Conservation (phyloP, 2,888 invertebrate genomes). For the Drosophila algonquin region DNA sequence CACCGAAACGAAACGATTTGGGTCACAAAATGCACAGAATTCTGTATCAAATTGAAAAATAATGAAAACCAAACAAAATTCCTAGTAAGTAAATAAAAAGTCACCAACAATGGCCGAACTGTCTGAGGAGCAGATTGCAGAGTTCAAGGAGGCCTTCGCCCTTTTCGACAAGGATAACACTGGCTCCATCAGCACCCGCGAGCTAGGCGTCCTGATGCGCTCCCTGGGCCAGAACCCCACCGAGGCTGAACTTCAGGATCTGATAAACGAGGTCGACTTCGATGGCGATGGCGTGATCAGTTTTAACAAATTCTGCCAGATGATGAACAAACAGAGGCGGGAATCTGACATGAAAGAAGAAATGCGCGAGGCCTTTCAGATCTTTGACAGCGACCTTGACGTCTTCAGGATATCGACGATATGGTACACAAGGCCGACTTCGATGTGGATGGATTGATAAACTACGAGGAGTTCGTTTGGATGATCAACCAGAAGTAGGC, state of each 20-base stretch:
- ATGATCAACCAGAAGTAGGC: slow-evolving; percentile 98
- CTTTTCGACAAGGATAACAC: slow-evolving; percentile 99
- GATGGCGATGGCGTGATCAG: slow-evolving; percentile 93
- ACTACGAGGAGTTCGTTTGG: slow-evolving; percentile 92
- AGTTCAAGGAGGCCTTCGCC: slow-evolving; percentile 99
- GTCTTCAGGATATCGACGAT: slow-evolving; percentile 99
- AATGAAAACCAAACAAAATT: not conserved
- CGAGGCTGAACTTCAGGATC: slow-evolving; percentile 99
- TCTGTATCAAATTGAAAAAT: slow-evolving; percentile 10
- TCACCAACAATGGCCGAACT: slow-evolving; percentile 85
- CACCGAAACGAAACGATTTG: not conserved
- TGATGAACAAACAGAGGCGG: slow-evolving; percentile 99
- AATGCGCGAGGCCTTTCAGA: too few species aligned
- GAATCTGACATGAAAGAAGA: too few species aligned
- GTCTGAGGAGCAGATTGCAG: slow-evolving; percentile 99
- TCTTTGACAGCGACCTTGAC: slow-evolving; percentile 98
- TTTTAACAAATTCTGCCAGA: slow-evolving; percentile 98
- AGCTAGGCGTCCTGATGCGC: slow-evolving; percentile 99
- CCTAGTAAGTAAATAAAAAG: not conserved
- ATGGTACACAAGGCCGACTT: slow-evolving; percentile 99
- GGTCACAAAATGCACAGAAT: not conserved
- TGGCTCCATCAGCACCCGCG: slow-evolving; percentile 99
- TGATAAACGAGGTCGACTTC: slow-evolving; percentile 98
- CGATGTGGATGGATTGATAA: slow-evolving; percentile 98
- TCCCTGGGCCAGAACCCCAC: slow-evolving; percentile 99